phyloP scores from a whole-genome alignment of 2,888 invertebrate species.

The Argyra leucocephala region DNA sequence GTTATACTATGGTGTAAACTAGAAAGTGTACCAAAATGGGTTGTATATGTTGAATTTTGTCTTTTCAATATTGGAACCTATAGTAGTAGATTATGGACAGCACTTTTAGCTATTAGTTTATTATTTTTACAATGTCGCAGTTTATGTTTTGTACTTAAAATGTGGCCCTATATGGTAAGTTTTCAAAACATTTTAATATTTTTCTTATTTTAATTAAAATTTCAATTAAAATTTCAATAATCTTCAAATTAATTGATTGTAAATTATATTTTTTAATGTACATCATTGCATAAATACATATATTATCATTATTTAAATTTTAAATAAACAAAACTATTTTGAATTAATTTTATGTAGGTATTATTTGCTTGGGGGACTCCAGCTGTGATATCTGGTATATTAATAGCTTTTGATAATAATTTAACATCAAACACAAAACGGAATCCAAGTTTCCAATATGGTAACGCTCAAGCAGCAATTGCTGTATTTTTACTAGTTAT shows the following conservation, averaged over 20 bases:
- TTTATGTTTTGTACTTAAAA: conserved; percentile 66
- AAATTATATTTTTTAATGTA: background rate
- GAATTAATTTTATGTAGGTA: conserved; percentile 42
- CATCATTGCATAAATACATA: background rate
- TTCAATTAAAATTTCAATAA: background rate
- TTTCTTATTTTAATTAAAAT: conserved; percentile 8
- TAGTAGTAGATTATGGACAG: conserved; percentile 76
- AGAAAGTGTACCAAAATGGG: conserved; percentile 50
- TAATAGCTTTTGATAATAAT: conserved; percentile 51
- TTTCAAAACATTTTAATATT: conserved; percentile 41
- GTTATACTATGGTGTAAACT: conserved; percentile 64
- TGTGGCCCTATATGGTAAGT: conserved; percentile 58
- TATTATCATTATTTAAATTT: too few species aligned
- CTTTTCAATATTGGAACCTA: conserved; percentile 69
- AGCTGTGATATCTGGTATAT: conserved; percentile 53
- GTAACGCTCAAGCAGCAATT: conserved; percentile 65
- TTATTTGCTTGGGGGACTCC: conserved; percentile 58
- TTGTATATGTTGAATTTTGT: conserved; percentile 63
- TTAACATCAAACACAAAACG: conserved; percentile 50
- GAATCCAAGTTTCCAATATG: conserved; percentile 69
- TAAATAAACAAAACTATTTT: conserved; percentile 10
- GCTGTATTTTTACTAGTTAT: conserved; percentile 66
- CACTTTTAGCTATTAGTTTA: conserved; percentile 68
- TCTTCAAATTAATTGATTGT: too few species aligned
- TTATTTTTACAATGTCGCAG: conserved; percentile 76